Percentiles rank a stretch among this genome's conserved stretches.
Conservation (phyloP, 2,888 invertebrate genomes). For the Caenorhabditis sinica region DNA sequence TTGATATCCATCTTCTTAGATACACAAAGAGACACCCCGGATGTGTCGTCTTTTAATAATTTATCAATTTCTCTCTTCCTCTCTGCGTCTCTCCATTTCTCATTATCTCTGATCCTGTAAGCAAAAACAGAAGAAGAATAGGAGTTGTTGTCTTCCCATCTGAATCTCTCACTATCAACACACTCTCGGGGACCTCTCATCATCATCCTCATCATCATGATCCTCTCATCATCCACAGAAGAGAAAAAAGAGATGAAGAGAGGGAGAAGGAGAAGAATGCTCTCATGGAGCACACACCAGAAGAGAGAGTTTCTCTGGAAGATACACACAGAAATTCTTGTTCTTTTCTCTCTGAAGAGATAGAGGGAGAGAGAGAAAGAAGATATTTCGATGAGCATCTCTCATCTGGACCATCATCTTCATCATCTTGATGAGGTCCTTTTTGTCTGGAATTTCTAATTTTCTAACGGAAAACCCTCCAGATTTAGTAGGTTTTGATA, state of each 20-base stretch:
- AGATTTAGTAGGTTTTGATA: not conserved
- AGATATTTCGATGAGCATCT: constrained; percentile 42
- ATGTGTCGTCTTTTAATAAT: constrained; percentile 59
- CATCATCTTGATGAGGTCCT: constrained; percentile 25
- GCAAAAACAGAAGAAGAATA: constrained; percentile 42
- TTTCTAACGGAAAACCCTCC: not conserved
- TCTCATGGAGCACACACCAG: constrained; percentile 38
- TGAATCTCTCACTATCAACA: constrained; percentile 49
- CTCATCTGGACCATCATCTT: constrained; percentile 35
- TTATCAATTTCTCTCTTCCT: constrained; percentile 50
- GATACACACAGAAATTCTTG: constrained; percentile 38
- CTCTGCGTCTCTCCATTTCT: constrained; percentile 3
- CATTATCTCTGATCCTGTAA: constrained; percentile 13
- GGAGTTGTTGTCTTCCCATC: constrained; percentile 22
- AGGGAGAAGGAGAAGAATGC: constrained; percentile 35
- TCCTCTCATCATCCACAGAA: constrained; percentile 32
- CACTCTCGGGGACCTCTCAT: constrained; percentile 29
- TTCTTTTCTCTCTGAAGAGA: constrained; percentile 5
- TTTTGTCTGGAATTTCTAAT: constrained; percentile 39
- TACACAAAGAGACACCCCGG: constrained; percentile 39
- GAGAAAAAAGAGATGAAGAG: constrained; percentile 22
- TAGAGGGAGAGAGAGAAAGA: constrained; percentile 17
- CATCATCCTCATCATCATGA: constrained; percentile 33
- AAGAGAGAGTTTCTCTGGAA: constrained; percentile 21
- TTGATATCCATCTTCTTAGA: constrained; percentile 48